Evolutionary conservation across 2,888 invertebrate species (phyloP).

Genomic region (Heteromyza rotundicornis): DNA sequence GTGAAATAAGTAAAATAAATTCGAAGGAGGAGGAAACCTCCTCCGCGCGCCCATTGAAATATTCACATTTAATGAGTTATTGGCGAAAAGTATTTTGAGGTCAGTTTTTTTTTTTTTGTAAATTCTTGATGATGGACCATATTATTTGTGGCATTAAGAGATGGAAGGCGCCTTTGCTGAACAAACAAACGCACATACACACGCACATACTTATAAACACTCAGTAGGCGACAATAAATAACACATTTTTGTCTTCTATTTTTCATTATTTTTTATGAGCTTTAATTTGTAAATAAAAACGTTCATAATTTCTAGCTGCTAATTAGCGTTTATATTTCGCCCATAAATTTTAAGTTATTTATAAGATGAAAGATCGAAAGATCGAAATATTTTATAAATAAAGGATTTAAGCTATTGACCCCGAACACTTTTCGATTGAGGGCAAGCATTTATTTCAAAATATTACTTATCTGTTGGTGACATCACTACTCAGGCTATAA

Average conservation of each 20-base stretch:
- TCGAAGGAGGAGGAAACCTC: too few relatives aligned
- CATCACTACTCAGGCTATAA: too few relatives aligned
- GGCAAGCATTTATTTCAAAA: too few relatives aligned
- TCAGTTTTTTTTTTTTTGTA: not conserved
- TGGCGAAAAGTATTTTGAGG: slow-evolving; percentile 5
- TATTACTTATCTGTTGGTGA: too few relatives aligned
- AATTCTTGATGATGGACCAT: too few relatives aligned
- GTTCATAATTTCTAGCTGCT: not conserved
- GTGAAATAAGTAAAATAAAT: too few relatives aligned
- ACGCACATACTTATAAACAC: too few relatives aligned
- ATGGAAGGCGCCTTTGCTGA: too few relatives aligned
- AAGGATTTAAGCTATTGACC: not conserved
- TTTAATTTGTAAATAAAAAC: not conserved
- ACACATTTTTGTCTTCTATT: not conserved
- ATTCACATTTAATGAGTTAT: slow-evolving; percentile 4
- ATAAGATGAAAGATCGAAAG: too few relatives aligned
- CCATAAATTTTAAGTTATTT: slow-evolving; percentile 4
- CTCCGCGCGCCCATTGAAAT: not conserved
- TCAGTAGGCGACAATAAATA: not conserved
- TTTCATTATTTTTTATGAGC: not conserved
- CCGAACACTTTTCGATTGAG: too few relatives aligned
- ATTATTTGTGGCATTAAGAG: too few relatives aligned
- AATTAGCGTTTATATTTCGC: not conserved
- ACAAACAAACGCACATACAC: not conserved
- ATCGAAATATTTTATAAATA: slow-evolving; percentile 2